phyloP scores from a whole-genome alignment of 2,113 vertebrate genomes.

The Mormoops blainvillei region DNA sequence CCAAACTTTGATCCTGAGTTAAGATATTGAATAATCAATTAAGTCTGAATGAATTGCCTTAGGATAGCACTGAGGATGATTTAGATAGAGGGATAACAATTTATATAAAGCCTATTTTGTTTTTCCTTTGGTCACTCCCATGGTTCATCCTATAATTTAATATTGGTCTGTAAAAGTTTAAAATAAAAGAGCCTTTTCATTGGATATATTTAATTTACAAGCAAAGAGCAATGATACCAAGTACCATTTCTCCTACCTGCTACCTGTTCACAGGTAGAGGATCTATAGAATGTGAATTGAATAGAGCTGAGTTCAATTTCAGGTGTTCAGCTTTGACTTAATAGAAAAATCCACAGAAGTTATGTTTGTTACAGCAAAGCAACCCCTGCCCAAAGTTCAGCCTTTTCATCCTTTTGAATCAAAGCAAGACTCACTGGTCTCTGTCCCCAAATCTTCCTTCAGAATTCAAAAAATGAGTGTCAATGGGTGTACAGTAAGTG shows the following conservation, averaged over 20 bases:
- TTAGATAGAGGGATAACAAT: background rate
- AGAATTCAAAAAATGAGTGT: background rate
- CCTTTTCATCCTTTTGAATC: background rate
- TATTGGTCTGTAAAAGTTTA: background rate
- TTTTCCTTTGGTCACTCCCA: background rate
- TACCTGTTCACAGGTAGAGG: background rate
- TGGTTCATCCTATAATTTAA: background rate
- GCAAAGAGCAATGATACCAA: background rate
- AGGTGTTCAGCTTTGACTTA: background rate
- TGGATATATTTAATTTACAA: background rate
- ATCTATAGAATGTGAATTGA: background rate
- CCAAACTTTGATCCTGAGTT: background rate
- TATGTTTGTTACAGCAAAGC: background rate
- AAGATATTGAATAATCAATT: slow-evolving; percentile 50
- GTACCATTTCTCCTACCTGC: background rate
- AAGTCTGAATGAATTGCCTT: background rate
- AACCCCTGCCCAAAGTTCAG: background rate
- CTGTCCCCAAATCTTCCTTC: background rate
- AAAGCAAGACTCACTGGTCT: background rate
- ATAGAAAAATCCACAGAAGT: background rate
- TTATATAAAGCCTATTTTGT: slow-evolving; percentile 8
- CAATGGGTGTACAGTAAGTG: too few species aligned
- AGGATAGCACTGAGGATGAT: too few species aligned
- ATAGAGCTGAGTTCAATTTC: background rate
- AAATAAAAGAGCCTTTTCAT: background rate